Evolutionary conservation across 2,888 invertebrate genomes (phyloP).

Genomic region (Abrostola triplasia): DNA sequence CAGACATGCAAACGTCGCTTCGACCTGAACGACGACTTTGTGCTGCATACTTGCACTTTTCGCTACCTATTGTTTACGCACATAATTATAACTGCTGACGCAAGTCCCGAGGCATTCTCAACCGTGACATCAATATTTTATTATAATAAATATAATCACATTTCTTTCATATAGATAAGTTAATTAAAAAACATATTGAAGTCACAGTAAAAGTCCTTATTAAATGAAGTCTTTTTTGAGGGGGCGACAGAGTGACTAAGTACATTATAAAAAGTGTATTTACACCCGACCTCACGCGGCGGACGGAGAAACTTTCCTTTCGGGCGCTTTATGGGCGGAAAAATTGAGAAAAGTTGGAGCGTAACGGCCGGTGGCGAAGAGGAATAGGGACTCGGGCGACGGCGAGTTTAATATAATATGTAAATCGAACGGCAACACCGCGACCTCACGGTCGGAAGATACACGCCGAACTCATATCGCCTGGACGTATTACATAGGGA

Average conservation of each 20-base stretch:
- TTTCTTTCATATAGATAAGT: neutral
- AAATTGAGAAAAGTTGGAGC: conserved; percentile 88
- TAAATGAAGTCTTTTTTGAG: conserved; percentile 76
- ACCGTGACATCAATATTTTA: conserved; percentile 6
- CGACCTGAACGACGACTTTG: conserved; percentile 35
- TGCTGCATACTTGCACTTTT: conserved; percentile 26
- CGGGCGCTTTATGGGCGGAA: conserved; percentile 87
- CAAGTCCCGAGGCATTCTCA: conserved; percentile 1
- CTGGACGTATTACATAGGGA: conserved; percentile 84
- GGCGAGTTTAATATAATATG: conserved; percentile 88
- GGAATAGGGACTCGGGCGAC: conserved; percentile 75
- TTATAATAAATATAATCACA: neutral
- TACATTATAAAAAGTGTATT: conserved; percentile 87
- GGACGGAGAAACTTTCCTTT: conserved; percentile 84
- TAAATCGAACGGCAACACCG: conserved; percentile 84
- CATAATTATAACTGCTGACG: conserved; percentile 4
- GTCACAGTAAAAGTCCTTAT: conserved; percentile 65
- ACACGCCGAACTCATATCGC: conserved; percentile 83
- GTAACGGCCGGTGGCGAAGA: conserved; percentile 86
- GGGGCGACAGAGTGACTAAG: conserved; percentile 83
- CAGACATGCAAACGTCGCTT: conserved; percentile 45
- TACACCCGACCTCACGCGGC: conserved; percentile 86
- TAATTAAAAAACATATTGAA: conserved; percentile 23
- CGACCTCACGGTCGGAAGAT: conserved; percentile 80
- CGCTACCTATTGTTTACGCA: conserved; percentile 8